phyloP scores from a whole-genome alignment of 1,140 invertebrate genomes.

The Hyphantria cunea region DNA sequence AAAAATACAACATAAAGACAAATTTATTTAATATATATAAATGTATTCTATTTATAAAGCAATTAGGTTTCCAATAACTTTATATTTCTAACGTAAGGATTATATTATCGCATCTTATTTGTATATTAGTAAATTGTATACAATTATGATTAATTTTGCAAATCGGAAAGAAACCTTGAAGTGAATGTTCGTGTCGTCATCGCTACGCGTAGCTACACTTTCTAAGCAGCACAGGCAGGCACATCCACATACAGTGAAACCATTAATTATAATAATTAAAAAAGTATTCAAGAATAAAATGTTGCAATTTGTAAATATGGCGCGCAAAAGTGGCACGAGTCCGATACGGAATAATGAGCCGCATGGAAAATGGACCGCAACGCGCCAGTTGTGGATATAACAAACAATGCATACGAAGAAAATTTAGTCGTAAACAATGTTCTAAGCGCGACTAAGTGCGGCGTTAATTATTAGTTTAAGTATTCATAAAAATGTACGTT shows the following conservation, averaged over 20 bases:
- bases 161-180: not conserved
- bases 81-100: too few relatives aligned
- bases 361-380: constrained; percentile 44
- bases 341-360: constrained; percentile 56
- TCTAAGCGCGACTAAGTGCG: constrained; percentile 55
- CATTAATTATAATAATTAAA: constrained; percentile 69
- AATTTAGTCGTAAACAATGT: constrained; percentile 56
- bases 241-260: constrained; percentile 42
- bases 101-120: too few relatives aligned
- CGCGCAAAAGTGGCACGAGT: constrained; percentile 46
- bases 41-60: too few relatives aligned
- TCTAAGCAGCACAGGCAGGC: not conserved
- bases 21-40: too few relatives aligned
- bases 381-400: constrained; percentile 36
- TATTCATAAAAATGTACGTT: constrained; percentile 61
- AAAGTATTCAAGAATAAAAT: constrained; percentile 59
- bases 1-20: too few relatives aligned
- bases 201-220: not conserved
- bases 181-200: not conserved
- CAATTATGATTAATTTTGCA: too few relatives aligned
- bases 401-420: constrained; percentile 50
- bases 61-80: too few relatives aligned
- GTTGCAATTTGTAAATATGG: constrained; percentile 54
- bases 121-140: too few relatives aligned
- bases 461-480: constrained; percentile 63